These are phyloP conservation scores for Cephalotes varians DNA, from an alignment of 2,888 invertebrate genomes.

Conservation along the genomic window DNA sequence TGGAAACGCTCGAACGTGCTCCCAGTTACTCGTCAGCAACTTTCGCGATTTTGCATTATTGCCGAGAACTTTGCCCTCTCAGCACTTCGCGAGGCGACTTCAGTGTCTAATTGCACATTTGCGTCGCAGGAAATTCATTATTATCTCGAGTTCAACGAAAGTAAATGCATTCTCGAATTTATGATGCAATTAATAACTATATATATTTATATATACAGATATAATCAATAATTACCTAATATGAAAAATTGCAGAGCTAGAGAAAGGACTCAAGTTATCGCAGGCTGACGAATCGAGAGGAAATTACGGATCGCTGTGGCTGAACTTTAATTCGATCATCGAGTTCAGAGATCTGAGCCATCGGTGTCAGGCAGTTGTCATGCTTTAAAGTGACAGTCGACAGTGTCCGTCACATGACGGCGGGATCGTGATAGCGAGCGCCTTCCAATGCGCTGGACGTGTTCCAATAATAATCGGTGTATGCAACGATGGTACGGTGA, in stretches of 20 bases:
- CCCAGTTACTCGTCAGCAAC: constrained; percentile 49
- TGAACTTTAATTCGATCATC: constrained; percentile 37
- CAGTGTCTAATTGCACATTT: constrained; percentile 30
- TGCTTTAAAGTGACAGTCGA: constrained; percentile 14
- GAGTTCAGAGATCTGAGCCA: constrained; percentile 12
- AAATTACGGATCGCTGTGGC: not conserved
- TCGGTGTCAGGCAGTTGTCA: constrained; percentile 17
- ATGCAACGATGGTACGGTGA: not conserved
- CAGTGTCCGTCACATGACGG: constrained; percentile 22
- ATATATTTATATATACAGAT: not conserved
- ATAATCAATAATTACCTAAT: not conserved
- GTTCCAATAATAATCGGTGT: constrained; percentile 43
- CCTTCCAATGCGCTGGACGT: constrained; percentile 34
- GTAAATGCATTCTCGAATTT: not conserved
- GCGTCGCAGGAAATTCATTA: constrained; percentile 23
- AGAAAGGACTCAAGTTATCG: not conserved
- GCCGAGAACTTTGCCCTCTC: constrained; percentile 45
- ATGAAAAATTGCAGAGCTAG: not conserved
- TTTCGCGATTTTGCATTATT: constrained; percentile 51
- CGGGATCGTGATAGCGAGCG: constrained; percentile 13
- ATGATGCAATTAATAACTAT: not conserved
- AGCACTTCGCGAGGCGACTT: constrained; percentile 29
- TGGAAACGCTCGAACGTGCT: constrained; percentile 47
- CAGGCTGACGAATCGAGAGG: not conserved
- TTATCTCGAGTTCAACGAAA: not conserved